Base-by-base conservation (phyloP, 2,797 vertebrate genomes). In the Tarsius wallacei region DNA sequence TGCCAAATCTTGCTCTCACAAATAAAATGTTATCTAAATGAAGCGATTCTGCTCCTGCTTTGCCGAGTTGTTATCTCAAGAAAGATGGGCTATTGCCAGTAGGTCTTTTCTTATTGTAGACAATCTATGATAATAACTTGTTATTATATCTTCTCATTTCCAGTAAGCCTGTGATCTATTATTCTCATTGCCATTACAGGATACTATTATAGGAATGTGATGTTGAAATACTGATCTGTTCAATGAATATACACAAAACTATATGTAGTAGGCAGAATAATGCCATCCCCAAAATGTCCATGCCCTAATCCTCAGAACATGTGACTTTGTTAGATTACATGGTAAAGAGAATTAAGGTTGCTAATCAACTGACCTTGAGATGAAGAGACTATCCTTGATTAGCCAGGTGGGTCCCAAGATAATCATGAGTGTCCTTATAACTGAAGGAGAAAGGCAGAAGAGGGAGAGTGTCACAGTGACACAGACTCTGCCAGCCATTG, bases 1-100 rank as follows among this genome's bases (percentile, higher is more conserved):
- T 95, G 94, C 96, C 93, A 97, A 97, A 89, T 96, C 80, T 91
- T 96, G 12, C 83, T 78, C 47, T 97, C 91, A 91, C 87, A 97
- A 97, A 95, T 96, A 95, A 97, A 96, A 74, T 96, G 26, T 93
- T 71, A 84, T 47, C 89, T 97, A 93, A 98, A 97, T 90, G 90
- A 94, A 74, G 26, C n/a, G 13, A 47, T 68, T 13, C 55, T 95
- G 12, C 31, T 87, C 70, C 80, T 96, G 28, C n/a, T 97, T 96
- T 97, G 33, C 28, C 96, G 73, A 81, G 76, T 55, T 2, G 0
- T 76, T 90, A 49, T 96, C 96, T 92, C 73, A 95, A 96, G 86
- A 94, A 94, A 66, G 81, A 94, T 96, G 26, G 81, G 53, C 87
- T 80, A 76, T 73, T 95, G 92, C 78, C 49, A 55, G 49, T 55